Evolutionary conservation across 2,888 invertebrate genomes (phyloP).

Genomic region (Tupiocoris notatus): DNA sequence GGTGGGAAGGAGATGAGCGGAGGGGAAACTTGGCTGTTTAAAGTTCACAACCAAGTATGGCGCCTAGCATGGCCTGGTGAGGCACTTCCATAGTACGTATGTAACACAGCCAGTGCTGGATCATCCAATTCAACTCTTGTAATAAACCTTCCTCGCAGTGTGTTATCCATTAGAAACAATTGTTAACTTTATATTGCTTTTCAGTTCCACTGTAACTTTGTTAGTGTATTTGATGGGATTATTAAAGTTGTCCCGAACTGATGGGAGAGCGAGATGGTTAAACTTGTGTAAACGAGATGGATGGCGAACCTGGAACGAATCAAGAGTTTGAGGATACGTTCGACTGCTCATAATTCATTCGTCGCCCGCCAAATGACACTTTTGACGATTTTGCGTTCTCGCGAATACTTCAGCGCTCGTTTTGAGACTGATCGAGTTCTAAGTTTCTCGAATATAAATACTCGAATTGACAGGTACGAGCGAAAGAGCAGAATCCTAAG

Average conservation of each 20-base stretch:
- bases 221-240: constrained; percentile 39
- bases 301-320: constrained; percentile 8
- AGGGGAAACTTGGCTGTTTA: constrained; percentile 27
- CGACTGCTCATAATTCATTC: too few relatives aligned
- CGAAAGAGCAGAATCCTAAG: too few relatives aligned
- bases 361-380: too few relatives aligned
- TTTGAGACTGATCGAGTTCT: too few relatives aligned
- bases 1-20: neutral
- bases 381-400: too few relatives aligned
- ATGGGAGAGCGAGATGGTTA: constrained; percentile 3
- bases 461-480: too few relatives aligned
- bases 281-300: constrained; percentile 14
- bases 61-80: constrained; percentile 3
- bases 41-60: constrained; percentile 33
- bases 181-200: constrained; percentile 43
- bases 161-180: constrained; percentile 43
- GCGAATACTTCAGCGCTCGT: too few relatives aligned
- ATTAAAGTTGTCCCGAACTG: constrained; percentile 36
- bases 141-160: constrained; percentile 15
- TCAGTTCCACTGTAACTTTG: constrained; percentile 29
- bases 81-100: neutral
- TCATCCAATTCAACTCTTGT: constrained; percentile 39
- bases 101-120: constrained; percentile 9
- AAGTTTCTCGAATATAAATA: too few relatives aligned
- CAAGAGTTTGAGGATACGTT: neutral